Percentiles rank a stretch among this genome's conserved stretches.
Conservation (phyloP, 2,888 invertebrate genomes). For the Diarsia rubi region DNA sequence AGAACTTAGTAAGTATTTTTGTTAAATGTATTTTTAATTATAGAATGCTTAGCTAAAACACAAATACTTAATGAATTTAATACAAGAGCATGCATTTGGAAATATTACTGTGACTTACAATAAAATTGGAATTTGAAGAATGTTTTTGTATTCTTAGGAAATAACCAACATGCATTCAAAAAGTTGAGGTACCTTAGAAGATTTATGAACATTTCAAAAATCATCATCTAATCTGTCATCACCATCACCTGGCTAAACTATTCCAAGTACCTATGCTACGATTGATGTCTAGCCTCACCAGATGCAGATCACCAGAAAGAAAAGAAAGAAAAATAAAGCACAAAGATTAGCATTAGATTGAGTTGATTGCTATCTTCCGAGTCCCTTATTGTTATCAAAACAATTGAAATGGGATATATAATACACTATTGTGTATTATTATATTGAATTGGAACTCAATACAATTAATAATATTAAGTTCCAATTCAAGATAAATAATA, state of each 20-base stretch:
- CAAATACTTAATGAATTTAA: neutral
- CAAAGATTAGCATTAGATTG: no score
- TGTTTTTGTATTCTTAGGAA: neutral
- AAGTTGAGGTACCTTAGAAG: neutral
- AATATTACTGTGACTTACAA: neutral
- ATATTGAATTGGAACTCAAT: neutral
- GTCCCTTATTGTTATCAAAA: neutral
- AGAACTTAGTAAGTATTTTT: slow-evolving; percentile 11
- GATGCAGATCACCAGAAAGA: neutral
- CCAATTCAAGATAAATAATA: neutral
- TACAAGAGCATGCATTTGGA: neutral
- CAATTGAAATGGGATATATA: neutral
- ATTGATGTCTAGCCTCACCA: neutral
- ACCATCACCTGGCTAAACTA: neutral
- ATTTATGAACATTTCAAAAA: neutral
- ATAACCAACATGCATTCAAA: neutral
- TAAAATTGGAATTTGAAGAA: neutral
- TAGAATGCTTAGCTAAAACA: neutral
- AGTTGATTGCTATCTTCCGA: neutral
- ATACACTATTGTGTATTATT: neutral
- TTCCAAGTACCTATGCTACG: no score
- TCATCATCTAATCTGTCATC: neutral
- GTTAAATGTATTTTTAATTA: slow-evolving; percentile 5
- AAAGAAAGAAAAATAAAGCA: no score
- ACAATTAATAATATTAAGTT: neutral